Percentiles rank a stretch among this genome's conserved stretches.
Evolutionary conservation across 23 tunicate species (phyloP).

Genomic region (Trididemnum miniatum): DNA sequence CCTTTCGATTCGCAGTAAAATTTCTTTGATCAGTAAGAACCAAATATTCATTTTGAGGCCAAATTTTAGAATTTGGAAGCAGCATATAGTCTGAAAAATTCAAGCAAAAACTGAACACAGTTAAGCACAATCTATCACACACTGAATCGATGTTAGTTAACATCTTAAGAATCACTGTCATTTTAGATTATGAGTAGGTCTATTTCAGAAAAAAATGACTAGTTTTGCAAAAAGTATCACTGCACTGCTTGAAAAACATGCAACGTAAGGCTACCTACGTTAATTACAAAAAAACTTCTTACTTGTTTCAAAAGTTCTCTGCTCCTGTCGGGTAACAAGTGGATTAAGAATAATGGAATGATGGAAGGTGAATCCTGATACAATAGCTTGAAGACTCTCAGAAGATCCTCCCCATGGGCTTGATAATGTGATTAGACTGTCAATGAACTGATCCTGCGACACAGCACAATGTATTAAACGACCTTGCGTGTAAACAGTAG

Average conservation of each 20-base stretch:
- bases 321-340: conserved; percentile 26
- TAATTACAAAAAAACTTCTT: too few relatives aligned
- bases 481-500: too few relatives aligned
- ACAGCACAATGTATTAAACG: too few relatives aligned
- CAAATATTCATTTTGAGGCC: conserved; percentile 7
- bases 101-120: too few relatives aligned
- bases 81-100: conserved; percentile 47
- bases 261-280: too few relatives aligned
- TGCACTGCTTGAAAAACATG: too few relatives aligned
- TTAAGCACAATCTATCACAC: too few relatives aligned
- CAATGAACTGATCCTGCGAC: conserved; percentile 50
- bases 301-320: conserved; percentile 66
- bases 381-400: conserved; percentile 40
- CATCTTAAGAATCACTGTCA: too few relatives aligned
- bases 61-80: conserved; percentile 26
- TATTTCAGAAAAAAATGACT: too few relatives aligned
- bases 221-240: too few relatives aligned
- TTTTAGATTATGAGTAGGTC: too few relatives aligned
- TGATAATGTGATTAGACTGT: conserved; percentile 42
- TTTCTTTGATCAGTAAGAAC: conserved; percentile 37
- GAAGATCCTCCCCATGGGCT: conserved; percentile 77
- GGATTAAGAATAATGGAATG: conserved; percentile 42
- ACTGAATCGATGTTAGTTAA: too few relatives aligned
- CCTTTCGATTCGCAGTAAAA: conserved; percentile 25
- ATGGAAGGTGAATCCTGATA: conserved; percentile 64